Evolutionary conservation across 2,888 invertebrate genomes (phyloP).

Genomic region (Calliopum simillimum): DNA sequence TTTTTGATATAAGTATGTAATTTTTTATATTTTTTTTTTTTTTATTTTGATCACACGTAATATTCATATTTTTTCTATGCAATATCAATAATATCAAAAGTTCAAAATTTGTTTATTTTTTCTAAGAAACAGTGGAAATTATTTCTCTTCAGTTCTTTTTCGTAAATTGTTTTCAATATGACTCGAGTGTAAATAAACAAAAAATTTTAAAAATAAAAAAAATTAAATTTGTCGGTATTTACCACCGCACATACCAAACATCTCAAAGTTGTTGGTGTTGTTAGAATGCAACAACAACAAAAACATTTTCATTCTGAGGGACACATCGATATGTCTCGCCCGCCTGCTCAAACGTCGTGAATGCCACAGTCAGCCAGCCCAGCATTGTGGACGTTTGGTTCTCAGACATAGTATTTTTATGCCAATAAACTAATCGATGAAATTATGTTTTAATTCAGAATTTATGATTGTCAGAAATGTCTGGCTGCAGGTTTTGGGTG

Average conservation of each 20-base stretch:
- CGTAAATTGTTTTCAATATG: conserved; percentile 48
- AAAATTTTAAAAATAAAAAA: conserved; percentile 12
- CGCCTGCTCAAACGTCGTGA: too few relatives aligned
- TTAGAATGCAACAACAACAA: too few relatives aligned
- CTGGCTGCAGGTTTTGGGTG: conserved; percentile 11
- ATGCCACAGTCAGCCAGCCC: neutral
- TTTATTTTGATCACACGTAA: too few relatives aligned
- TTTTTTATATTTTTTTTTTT: too few relatives aligned
- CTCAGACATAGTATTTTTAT: conserved; percentile 2
- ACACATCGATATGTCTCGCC: too few relatives aligned
- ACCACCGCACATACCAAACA: conserved; percentile 16
- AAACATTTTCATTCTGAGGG: too few relatives aligned
- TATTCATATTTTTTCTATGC: neutral
- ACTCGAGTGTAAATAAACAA: conserved; percentile 49
- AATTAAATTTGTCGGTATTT: conserved; percentile 16
- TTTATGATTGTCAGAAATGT: conserved; percentile 20
- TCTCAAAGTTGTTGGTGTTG: too few relatives aligned
- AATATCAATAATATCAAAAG: conserved; percentile 29
- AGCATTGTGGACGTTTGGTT: neutral
- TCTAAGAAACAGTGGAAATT: conserved; percentile 25
- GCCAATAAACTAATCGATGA: conserved; percentile 22
- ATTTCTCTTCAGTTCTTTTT: conserved; percentile 21
- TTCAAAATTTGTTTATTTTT: conserved; percentile 27
- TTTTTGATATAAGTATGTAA: too few relatives aligned
- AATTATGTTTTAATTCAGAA: conserved; percentile 16